Conservation (phyloP, 2,888 invertebrate genomes). For the Epistrophe grossulariae region DNA sequence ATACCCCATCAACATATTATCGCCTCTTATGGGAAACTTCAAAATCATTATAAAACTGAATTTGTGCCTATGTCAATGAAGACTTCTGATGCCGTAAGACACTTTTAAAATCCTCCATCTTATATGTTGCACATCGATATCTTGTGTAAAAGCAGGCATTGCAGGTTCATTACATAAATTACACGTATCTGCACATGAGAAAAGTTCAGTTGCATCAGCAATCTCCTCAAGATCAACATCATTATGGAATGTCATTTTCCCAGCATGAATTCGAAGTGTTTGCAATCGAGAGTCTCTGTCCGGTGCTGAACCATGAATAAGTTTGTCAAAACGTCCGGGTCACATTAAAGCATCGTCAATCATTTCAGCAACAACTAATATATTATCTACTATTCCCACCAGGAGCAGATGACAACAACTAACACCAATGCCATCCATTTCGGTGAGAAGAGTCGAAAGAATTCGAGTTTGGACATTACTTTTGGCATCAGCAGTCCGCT, state of each 20-base stretch:
- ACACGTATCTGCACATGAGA: conserved; percentile 87
- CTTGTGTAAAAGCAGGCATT: conserved; percentile 85
- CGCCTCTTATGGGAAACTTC: conserved; percentile 78
- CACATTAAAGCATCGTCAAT: conserved; percentile 87
- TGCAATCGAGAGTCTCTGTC: conserved; percentile 84
- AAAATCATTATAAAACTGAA: conserved; percentile 82
- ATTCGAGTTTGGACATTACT: conserved; percentile 86
- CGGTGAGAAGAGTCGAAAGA: conserved; percentile 86
- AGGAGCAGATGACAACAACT: conserved; percentile 32
- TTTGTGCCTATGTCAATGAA: conserved; percentile 83
- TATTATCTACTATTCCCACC: conserved; percentile 79
- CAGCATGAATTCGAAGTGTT: conserved; percentile 84
- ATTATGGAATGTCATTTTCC: conserved; percentile 83
- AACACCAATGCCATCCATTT: conserved; percentile 87
- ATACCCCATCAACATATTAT: conserved; percentile 2
- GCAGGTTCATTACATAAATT: conserved; percentile 87
- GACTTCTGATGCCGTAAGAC: conserved; percentile 82
- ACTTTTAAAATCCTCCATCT: conserved; percentile 82
- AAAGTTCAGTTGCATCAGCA: conserved; percentile 84
- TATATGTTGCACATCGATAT: conserved; percentile 82
- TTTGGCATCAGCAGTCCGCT: conserved; percentile 79
- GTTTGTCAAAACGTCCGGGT: conserved; percentile 87
- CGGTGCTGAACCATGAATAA: conserved; percentile 87
- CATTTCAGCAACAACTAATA: conserved; percentile 87
- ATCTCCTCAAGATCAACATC: conserved; percentile 83